Base-by-base conservation (phyloP, 2,888 invertebrate species). In the Drosophila silvestris region DNA sequence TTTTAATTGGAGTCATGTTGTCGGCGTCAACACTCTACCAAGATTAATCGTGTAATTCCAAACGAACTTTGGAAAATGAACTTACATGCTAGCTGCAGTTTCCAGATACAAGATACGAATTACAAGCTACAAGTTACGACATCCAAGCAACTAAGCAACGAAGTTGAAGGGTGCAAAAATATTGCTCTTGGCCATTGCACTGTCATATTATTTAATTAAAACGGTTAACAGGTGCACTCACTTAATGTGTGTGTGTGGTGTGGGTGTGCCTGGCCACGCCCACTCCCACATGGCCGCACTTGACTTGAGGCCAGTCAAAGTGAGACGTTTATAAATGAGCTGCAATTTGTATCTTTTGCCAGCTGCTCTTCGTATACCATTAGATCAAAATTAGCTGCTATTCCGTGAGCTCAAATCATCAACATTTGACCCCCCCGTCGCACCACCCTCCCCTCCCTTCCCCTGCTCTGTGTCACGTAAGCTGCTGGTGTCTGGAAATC, bases 1-100 rank as follows among this genome's bases (percentile, higher is more conserved):
- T 89, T 86, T 86, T 89, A 86, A 90, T 86, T 86, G 85, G 75
- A 89, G 70, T 66, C 70, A 59, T 51, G 62, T 70, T 80, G 86
- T 74, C 72, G 66, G 67, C 82, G 53, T 52, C 65, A 56, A 51
- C 58, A 71, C 32, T 57, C 59, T 73, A 74, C 81, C 74, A 77
- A 89, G 89, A 86, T 86, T 81, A 89, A 86, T 90, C 63, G 82
- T 76, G 84, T 70, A 76, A 77, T 71, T 73, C 26, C 60, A 72
- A 75, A 65, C 87, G 68, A 59, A 54, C 60, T 39, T 65, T 41
- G 67, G 14, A 22, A 35, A 41, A 30, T 28, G 28, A 37, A 12
- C 28, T 41, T 74, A 62, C 77, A 64, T 62, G 57, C 35, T 58
- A 62, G 12, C 28, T 10, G 28, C 56, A 56, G 16, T 26, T 26